phyloP scores from a whole-genome alignment of 1,140 invertebrate species.

The Acromyrmex heyeri region DNA sequence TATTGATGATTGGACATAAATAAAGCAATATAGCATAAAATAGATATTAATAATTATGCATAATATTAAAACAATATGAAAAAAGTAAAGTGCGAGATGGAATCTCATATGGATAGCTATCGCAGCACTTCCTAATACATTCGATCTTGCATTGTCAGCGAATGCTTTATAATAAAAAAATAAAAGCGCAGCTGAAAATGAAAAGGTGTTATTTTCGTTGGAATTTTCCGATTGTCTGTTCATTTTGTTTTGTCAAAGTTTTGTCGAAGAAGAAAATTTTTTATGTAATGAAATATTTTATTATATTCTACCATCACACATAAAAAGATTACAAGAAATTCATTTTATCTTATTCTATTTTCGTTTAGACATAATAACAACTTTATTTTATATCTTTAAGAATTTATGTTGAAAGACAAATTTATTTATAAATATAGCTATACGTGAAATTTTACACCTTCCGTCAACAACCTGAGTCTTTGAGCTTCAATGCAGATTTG shows the following conservation, averaged over 20 bases:
- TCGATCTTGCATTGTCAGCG: conserved; percentile 5
- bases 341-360: neutral
- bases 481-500: no score
- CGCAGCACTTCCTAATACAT: conserved; percentile 5
- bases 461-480: no score
- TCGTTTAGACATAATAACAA: neutral
- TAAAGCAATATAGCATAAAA: neutral
- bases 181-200: neutral
- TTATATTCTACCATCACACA: neutral
- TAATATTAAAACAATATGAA: no score
- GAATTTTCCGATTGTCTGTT: neutral
- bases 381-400: conserved; percentile 20
- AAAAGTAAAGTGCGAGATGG: neutral
- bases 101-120: neutral
- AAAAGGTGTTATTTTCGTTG: neutral
- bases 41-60: neutral
- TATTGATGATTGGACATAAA: neutral
- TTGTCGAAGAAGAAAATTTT: neutral
- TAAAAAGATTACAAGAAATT: neutral
- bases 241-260: neutral
- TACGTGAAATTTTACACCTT: no score
- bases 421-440: neutral
- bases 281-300: neutral
- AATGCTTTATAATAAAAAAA: conserved; percentile 10
- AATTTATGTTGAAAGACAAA: neutral